A percentile compares a stretch with the other conserved stretches of the same genome.
These are phyloP conservation scores for Sciaenops ocellatus DNA, from an alignment of 2,797 vertebrate species.

Conservation along the genomic window DNA sequence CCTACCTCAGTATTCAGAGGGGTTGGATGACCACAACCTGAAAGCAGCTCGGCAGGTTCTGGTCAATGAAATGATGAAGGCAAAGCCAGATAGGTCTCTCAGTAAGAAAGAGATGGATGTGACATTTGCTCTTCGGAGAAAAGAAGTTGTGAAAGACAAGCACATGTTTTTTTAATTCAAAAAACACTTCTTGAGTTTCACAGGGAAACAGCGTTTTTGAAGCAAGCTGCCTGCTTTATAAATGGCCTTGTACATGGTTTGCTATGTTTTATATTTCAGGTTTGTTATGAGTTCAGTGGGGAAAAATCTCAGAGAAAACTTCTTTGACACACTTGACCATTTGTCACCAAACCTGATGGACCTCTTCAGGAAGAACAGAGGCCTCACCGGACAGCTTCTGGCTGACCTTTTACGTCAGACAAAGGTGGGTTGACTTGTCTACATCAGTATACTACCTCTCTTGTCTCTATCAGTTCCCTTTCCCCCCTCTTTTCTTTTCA, in stretches of 20 bases:
- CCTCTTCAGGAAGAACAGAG: slow-evolving; percentile 19
- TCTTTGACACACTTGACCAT: slow-evolving; percentile 41
- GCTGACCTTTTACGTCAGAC: slow-evolving; percentile 12
- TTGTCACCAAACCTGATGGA: slow-evolving; percentile 23
- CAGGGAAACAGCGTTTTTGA: no score
- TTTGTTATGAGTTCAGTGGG: slow-evolving; percentile 39
- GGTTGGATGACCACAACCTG: slow-evolving; percentile 35
- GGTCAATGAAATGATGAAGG: slow-evolving; percentile 45
- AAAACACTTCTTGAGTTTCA: no score
- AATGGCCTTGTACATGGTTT: neutral
- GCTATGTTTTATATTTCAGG: slow-evolving; percentile 37
- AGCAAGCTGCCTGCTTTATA: no score
- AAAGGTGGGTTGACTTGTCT: slow-evolving; percentile 20
- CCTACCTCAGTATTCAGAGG: slow-evolving; percentile 36
- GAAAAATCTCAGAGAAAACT: slow-evolving; percentile 35
- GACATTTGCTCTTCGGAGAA: slow-evolving; percentile 41
- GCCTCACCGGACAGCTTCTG: slow-evolving; percentile 4
- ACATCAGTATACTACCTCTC: neutral
- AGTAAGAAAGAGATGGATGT: slow-evolving; percentile 40
- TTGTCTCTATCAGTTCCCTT: neutral
- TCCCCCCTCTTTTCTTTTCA: no score
- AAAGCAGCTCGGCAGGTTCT: slow-evolving; percentile 22
- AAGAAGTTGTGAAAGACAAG: slow-evolving; percentile 32
- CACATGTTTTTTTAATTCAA: no score
- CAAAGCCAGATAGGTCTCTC: slow-evolving; percentile 32